A percentile compares a stretch with the other conserved stretches of the same genome.
Conservation (phyloP, 1,140 invertebrate species). For the Hirudo medicinalis region DNA sequence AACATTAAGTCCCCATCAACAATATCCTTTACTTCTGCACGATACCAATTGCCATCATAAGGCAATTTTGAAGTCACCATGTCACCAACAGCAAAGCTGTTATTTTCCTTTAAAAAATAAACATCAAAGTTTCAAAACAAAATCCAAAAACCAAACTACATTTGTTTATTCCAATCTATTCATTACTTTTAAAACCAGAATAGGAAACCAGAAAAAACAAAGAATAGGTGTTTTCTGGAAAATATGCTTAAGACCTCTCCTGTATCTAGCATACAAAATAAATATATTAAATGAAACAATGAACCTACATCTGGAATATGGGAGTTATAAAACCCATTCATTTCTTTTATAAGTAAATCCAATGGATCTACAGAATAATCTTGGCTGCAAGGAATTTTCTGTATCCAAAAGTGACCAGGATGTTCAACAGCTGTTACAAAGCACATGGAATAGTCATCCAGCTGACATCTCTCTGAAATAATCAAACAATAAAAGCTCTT, state of each 20-base stretch:
- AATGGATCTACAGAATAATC: constrained; percentile 52
- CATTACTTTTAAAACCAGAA: too few species aligned
- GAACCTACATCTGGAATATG: too few species aligned
- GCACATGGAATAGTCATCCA: constrained; percentile 51
- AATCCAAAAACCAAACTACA: too few species aligned
- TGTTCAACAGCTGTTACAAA: constrained; percentile 64
- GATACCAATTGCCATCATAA: constrained; percentile 62
- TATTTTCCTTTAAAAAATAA: too few species aligned
- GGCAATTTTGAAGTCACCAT: constrained; percentile 63
- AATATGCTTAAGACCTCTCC: too few species aligned
- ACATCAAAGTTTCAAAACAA: too few species aligned
- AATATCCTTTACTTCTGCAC: constrained; percentile 46
- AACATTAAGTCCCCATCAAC: constrained; percentile 49
- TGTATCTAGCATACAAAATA: background rate
- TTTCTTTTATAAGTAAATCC: constrained; percentile 57
- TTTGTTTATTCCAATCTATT: too few species aligned
- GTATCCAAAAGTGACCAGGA: constrained; percentile 69
- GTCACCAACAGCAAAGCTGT: constrained; percentile 47
- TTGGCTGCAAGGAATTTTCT: constrained; percentile 46
- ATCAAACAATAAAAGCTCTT: background rate
- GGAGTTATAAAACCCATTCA: constrained; percentile 58
- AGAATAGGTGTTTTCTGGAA: too few species aligned
- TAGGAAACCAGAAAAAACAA: too few species aligned
- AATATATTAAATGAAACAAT: background rate
- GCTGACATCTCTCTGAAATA: background rate